Percentiles rank a stretch among this genome's conserved stretches.
These are phyloP conservation scores for Polypterus senegalus DNA, from an alignment of 2,113 vertebrate species.

Conservation along the genomic window DNA sequence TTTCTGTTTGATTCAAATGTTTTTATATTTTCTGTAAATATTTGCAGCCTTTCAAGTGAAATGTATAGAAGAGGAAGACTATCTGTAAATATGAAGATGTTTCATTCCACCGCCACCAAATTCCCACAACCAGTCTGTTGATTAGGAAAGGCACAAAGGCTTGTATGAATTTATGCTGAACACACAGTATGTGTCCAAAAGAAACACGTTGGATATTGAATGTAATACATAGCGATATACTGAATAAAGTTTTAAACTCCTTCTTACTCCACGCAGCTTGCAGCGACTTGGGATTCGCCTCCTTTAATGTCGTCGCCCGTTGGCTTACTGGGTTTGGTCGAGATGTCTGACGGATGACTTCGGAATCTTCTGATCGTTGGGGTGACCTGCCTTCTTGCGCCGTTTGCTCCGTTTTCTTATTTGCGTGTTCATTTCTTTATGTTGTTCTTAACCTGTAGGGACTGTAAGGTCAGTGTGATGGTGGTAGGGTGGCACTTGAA, in stretches of 20 bases:
- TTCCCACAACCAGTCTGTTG: constrained; percentile 37
- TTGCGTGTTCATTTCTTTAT: too few species aligned
- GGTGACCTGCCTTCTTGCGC: too few species aligned
- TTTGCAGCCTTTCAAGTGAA: constrained; percentile 48
- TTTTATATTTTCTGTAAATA: constrained; percentile 70
- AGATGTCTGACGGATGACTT: too few species aligned
- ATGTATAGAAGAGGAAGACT: constrained; percentile 68
- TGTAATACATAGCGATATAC: constrained; percentile 71
- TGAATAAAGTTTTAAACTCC: constrained; percentile 85
- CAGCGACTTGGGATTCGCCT: too few species aligned
- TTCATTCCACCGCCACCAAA: constrained; percentile 39
- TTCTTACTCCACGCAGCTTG: constrained; percentile 48
- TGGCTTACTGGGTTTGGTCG: too few species aligned
- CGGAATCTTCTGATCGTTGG: too few species aligned
- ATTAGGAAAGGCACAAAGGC: constrained; percentile 57
- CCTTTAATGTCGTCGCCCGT: too few species aligned
- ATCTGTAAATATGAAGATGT: constrained; percentile 74
- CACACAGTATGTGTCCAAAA: constrained; percentile 56
- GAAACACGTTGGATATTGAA: constrained; percentile 74
- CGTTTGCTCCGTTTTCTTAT: too few species aligned
- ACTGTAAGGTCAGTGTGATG: too few species aligned
- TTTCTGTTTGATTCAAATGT: constrained; percentile 48
- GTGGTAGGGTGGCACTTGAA: too few species aligned
- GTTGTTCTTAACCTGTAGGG: too few species aligned
- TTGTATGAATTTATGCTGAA: constrained; percentile 73